Conservation (phyloP, 2,113 vertebrate species). For the Zosterops pallidus region DNA sequence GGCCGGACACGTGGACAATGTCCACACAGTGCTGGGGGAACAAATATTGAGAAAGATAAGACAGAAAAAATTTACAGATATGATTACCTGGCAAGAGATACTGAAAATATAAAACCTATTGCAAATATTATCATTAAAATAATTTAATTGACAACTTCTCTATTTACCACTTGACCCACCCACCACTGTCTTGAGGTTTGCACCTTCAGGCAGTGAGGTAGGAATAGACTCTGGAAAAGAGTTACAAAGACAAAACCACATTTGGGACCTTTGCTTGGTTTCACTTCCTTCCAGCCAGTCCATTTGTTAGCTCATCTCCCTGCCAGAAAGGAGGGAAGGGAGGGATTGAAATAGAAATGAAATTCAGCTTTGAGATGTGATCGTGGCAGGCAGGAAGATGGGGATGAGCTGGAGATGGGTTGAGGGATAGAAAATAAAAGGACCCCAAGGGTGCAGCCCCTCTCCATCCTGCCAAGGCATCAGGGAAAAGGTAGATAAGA, state of each 20-base stretch:
- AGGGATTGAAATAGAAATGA: background rate
- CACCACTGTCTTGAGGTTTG: background rate
- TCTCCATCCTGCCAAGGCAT: too few species aligned
- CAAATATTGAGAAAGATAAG: too few species aligned
- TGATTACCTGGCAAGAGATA: too few species aligned
- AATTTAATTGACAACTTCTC: background rate
- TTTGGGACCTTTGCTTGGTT: background rate
- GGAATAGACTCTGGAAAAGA: background rate
- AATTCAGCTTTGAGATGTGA: too few species aligned
- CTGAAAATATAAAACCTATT: background rate
- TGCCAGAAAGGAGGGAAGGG: background rate
- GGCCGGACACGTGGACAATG: constrained; percentile 85
- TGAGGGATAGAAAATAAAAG: too few species aligned
- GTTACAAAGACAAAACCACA: background rate
- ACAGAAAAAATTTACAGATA: too few species aligned
- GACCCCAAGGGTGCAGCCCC: too few species aligned
- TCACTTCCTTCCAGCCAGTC: background rate
- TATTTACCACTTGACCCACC: background rate
- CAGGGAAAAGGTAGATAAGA: too few species aligned
- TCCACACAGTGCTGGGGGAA: constrained; percentile 85
- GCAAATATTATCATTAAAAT: background rate
- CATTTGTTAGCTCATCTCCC: background rate
- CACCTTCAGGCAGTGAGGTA: background rate
- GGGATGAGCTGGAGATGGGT: too few species aligned
- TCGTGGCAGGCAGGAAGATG: too few species aligned